Percentiles rank a stretch among this genome's conserved stretches.
Evolutionary conservation across 2,888 invertebrate species (phyloP).

Genomic region (Tryphoninae sp.): DNA sequence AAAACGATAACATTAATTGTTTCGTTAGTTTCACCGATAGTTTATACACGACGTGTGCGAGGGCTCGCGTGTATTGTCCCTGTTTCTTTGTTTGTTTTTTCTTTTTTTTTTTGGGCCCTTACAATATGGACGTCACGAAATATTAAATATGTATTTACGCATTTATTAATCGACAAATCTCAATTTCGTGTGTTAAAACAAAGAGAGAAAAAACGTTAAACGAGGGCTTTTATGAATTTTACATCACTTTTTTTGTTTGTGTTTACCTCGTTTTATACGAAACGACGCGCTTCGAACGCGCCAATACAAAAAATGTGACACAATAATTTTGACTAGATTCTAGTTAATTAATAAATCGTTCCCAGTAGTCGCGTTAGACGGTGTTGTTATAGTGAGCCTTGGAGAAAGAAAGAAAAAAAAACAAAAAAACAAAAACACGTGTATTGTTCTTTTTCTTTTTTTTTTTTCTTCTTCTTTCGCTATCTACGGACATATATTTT

Average conservation of each 20-base stretch:
- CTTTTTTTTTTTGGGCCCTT: not conserved
- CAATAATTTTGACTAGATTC: slow-evolving; percentile 77
- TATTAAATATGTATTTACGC: slow-evolving; percentile 1
- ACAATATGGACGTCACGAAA: slow-evolving; percentile 20
- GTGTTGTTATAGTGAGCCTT: slow-evolving; percentile 25
- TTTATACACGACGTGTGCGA: slow-evolving; percentile 3
- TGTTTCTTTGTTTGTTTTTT: not conserved
- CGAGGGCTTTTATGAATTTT: slow-evolving; percentile 44
- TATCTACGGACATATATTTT: not conserved
- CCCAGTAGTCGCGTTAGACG: slow-evolving; percentile 63
- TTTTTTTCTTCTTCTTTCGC: not conserved
- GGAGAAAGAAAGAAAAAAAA: slow-evolving; percentile 43
- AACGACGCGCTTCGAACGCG: slow-evolving; percentile 10
- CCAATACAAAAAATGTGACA: slow-evolving; percentile 66
- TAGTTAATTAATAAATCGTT: slow-evolving; percentile 66
- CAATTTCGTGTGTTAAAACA: not conserved
- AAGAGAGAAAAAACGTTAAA: slow-evolving; percentile 47
- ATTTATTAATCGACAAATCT: slow-evolving; percentile 20
- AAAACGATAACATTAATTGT: not conserved
- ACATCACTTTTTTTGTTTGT: not conserved
- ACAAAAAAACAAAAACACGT: slow-evolving; percentile 48
- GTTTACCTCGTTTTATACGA: not conserved
- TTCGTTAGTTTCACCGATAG: not conserved
- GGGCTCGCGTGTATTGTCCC: slow-evolving; percentile 17
- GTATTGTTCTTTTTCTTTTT: not conserved